These are phyloP conservation scores for Muntiacus muntjak DNA, from an alignment of 2,113 vertebrate genomes.

Conservation along the genomic window DNA sequence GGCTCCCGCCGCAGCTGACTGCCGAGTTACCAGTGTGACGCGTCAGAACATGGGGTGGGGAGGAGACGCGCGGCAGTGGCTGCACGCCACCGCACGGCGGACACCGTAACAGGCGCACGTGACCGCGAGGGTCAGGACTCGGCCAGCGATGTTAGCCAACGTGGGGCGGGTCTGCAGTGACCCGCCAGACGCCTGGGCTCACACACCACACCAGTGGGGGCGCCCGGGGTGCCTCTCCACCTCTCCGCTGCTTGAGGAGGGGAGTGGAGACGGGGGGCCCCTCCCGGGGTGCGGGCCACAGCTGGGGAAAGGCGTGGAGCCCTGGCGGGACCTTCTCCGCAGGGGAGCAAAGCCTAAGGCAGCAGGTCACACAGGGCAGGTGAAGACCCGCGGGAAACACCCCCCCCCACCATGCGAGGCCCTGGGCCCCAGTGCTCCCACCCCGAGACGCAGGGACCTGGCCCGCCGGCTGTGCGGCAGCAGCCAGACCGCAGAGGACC, in stretches of 20 bases:
- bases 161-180: background rate
- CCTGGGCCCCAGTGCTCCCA: background rate
- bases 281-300: background rate
- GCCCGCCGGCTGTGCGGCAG: background rate
- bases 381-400: background rate
- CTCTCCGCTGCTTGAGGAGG: background rate
- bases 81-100: background rate
- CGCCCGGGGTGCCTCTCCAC: background rate
- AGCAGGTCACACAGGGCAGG: background rate
- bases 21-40: background rate
- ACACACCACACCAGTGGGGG: background rate
- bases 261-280: background rate
- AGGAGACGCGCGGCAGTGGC: background rate
- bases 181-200: background rate
- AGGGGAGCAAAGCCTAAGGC: background rate
- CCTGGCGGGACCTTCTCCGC: background rate
- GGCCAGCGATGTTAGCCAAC: background rate
- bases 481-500: background rate
- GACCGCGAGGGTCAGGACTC: background rate
- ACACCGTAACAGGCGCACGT: background rate
- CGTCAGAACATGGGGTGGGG: background rate
- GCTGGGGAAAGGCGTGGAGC: background rate
- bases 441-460: background rate
- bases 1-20: background rate
- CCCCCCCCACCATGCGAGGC: background rate